These are phyloP conservation scores for Pampus argenteus DNA, from an alignment of 2,797 vertebrate species.

Conservation along the genomic window DNA sequence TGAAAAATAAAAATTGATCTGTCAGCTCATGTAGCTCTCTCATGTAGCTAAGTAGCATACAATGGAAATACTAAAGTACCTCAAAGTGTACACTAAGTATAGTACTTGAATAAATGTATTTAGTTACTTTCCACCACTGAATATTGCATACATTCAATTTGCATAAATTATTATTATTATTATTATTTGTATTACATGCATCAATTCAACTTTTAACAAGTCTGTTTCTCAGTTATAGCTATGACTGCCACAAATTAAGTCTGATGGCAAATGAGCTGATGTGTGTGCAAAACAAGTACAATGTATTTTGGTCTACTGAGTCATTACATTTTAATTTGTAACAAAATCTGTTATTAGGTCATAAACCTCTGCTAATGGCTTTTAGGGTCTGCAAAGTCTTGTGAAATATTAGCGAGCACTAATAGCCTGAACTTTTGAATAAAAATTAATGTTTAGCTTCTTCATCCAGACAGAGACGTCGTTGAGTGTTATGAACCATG, in stretches of 20 bases:
- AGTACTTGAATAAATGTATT: too few relatives aligned
- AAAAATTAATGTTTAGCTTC: slow-evolving; percentile 32
- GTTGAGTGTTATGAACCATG: slow-evolving; percentile 53
- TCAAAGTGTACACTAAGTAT: too few relatives aligned
- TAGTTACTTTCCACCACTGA: too few relatives aligned
- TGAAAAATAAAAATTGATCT: too few relatives aligned
- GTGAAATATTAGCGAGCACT: slow-evolving; percentile 41
- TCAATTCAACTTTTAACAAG: not conserved
- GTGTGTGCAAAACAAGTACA: slow-evolving; percentile 10
- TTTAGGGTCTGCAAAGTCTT: slow-evolving; percentile 22
- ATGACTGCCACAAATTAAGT: not conserved
- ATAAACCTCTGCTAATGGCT: slow-evolving; percentile 55
- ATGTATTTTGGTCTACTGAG: slow-evolving; percentile 1
- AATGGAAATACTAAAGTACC: too few relatives aligned
- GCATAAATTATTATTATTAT: not conserved
- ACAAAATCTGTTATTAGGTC: slow-evolving; percentile 35
- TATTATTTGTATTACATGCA: not conserved
- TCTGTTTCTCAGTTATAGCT: slow-evolving; percentile 1
- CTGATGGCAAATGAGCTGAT: slow-evolving; percentile 6
- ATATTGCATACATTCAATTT: not conserved
- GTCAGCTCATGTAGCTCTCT: too few relatives aligned
- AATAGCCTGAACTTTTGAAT: slow-evolving; percentile 25
- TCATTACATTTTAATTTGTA: slow-evolving; percentile 19
- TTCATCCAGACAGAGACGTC: slow-evolving; percentile 29
- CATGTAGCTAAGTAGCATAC: too few relatives aligned